Evolutionary conservation across 2,797 vertebrate genomes (phyloP), one percentile per base, ranked within the genome.

Genomic region (Squalus acanthias): DNA sequence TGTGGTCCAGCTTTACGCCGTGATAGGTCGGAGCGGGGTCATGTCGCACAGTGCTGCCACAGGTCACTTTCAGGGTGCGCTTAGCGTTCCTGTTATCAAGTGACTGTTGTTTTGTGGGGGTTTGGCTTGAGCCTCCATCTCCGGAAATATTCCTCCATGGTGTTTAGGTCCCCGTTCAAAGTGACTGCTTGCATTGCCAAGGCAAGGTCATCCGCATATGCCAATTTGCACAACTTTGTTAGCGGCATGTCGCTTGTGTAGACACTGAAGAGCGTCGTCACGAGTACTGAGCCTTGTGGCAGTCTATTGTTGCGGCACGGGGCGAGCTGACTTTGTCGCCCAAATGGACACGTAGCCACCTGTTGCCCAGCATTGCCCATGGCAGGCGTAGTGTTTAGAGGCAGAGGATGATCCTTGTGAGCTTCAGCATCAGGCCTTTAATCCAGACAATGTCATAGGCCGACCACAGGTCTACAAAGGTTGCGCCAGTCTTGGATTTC

Each of bases 381-480:
- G 15, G 67, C 67, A 69, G 67, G 63, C 63, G 9, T 12, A 63
- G 63, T 63, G 63, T 63, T 63, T 96, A 65, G 74, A 85, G 65
- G 65, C 95, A 0, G 7, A 26, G 46, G n/a, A 76, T 96, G 20
- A 60, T 96, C 95, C n/a, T 96, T 96, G 67, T 22, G 85, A 85
- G 69, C 33, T 96, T 96, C 76, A 96, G 13, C 72, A 96, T 85
- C 76, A 96, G 53, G 29, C 76, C 76, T 63, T 82, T 67, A 82
- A 87, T 82, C 20, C 46, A 88, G 6, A 96, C 46, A 2, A 57
- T 82, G 74, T 63, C 39, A 0, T 63, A 96, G 22, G n/a, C 57
- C 24, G 50, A 88, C 88, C 53, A 57, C 76, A 88, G 85, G 74
- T 50, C 76, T 22, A 96, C 74, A 96, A 65, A 79, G n/a, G 74